Conservation (phyloP, 2,888 invertebrate genomes). For the Synergus itoensis region DNA sequence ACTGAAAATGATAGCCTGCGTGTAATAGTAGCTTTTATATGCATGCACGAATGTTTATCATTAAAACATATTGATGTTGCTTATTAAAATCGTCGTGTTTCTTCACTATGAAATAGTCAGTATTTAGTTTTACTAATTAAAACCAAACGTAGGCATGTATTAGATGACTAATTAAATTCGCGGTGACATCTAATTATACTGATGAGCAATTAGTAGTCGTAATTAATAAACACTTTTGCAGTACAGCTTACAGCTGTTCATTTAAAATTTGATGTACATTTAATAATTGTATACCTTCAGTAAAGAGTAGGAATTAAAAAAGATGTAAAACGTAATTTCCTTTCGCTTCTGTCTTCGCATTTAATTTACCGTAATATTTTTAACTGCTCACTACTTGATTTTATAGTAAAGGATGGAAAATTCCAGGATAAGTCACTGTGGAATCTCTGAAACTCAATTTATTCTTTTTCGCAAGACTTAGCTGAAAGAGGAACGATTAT, state of each 20-base stretch:
- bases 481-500: neutral
- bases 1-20: neutral
- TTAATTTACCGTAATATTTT: neutral
- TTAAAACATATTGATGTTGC: neutral
- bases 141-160: neutral
- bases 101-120: no score
- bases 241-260: neutral
- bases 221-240: neutral
- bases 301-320: neutral
- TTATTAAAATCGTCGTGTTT: slow-evolving; percentile 6
- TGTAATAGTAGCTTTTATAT: slow-evolving; percentile 19
- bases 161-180: neutral
- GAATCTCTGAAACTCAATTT: neutral
- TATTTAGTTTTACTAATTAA: neutral
- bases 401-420: neutral
- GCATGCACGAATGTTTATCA: neutral
- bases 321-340: neutral
- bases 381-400: neutral
- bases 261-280: neutral
- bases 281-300: neutral
- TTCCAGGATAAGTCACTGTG: neutral
- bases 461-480: no score
- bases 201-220: neutral
- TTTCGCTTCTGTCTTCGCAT: neutral
- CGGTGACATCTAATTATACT: neutral